Base-by-base conservation (phyloP, 2,888 invertebrate genomes). In the Synergus laeviventris region DNA sequence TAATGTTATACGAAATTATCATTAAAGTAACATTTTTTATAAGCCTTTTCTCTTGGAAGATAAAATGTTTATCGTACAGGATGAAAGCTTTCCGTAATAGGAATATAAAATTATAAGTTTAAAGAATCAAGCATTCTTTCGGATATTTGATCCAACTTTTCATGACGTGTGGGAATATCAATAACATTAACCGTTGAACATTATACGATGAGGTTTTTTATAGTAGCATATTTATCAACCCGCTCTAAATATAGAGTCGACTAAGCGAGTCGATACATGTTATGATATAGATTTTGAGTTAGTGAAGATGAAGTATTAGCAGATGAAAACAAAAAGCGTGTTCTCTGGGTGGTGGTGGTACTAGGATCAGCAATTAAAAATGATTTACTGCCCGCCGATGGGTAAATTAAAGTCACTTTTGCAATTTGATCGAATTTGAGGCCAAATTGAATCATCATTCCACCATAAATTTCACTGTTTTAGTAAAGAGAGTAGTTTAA, bases 281-380 rank as follows among this genome's bases (percentile, higher is more conserved):
- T 38, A 12, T 5, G 38, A 9, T 14, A 66, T 16, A 16, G 4
- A 24, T 14, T 42, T 45, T 16, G 4, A 39, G 42, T 39, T 64
- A 64, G 64, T 64, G 18, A 64, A 64, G 64, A 64, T 64, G 14
- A 62, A 64, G 42, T 64, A 31, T 31, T 42, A 66, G 42, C 66
- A 45, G 45, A 66, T 66, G 42, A 45, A 66, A 66, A 66, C 45
- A 66, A 66, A 66, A 66, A 66, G 21, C 45, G 64, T 66, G 14
- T 42, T 24, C 16, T 24, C 16, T 24, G 42, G 18, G 62, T 39
- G 38, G 39, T 39, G 18, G 39, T 62, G 18, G 62, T 42, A 66
- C 7, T 21, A 21, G 66, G 45, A 66, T 66, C 16, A 66, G 24
- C 24, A 24, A 66, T 66, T 24, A n/a, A 16, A 45, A 45, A 66